Conservation (phyloP, 2,113 vertebrate genomes). For the Trematocara unimaculatum region DNA sequence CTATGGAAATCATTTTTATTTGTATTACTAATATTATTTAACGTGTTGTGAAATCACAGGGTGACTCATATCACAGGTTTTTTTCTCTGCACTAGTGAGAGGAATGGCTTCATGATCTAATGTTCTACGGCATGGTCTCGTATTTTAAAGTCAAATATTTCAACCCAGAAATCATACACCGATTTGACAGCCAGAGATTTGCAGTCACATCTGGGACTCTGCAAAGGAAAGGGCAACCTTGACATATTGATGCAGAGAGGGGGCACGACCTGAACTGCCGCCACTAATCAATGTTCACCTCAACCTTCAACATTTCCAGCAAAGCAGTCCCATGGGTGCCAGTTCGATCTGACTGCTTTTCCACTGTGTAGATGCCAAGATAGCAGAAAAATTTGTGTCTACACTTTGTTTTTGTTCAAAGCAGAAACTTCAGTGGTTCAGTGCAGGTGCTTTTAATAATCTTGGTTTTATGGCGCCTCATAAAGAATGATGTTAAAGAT, state of each 20-base stretch:
- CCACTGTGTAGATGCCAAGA: neutral
- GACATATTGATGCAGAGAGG: constrained; percentile 32
- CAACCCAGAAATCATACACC: neutral
- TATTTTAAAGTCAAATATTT: neutral
- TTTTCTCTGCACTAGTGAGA: neutral
- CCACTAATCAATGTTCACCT: constrained; percentile 50
- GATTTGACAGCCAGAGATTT: constrained; percentile 22
- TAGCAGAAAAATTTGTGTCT: neutral
- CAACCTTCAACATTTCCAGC: constrained; percentile 42
- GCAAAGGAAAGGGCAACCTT: constrained; percentile 25
- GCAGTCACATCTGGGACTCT: constrained; percentile 6
- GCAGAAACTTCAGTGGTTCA: neutral
- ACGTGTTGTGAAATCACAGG: neutral
- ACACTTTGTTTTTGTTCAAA: neutral
- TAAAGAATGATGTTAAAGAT: constrained; percentile 38
- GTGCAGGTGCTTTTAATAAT: constrained; percentile 49
- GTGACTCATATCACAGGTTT: neutral
- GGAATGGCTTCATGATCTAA: neutral
- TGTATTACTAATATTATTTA: neutral
- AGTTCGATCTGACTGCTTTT: neutral
- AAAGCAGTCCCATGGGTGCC: neutral
- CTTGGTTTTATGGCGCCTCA: constrained; percentile 31
- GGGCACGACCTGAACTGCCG: constrained; percentile 13
- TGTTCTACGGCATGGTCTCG: neutral
- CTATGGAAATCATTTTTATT: neutral